Conservation (phyloP, 2,797 vertebrate species). For the Cossypha heuglini region DNA sequence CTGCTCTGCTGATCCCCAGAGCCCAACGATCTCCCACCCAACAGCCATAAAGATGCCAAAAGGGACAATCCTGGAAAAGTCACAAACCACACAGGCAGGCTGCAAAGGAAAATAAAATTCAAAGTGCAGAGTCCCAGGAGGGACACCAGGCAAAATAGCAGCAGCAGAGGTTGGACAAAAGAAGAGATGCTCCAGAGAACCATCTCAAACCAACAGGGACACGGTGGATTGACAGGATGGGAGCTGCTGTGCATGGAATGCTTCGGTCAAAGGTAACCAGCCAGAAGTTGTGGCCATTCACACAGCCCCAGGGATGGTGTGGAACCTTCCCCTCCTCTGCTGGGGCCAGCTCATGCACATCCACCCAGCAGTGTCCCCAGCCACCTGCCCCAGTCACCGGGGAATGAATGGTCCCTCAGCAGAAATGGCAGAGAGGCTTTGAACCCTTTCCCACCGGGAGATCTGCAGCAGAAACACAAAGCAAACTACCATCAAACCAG, state of each 20-base stretch:
- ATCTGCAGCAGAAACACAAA: background rate
- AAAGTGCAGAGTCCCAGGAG: background rate
- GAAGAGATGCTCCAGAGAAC: background rate
- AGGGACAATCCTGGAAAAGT: background rate
- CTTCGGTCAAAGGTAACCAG: background rate
- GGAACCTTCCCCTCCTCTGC: background rate
- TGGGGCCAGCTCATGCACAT: background rate
- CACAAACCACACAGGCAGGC: background rate
- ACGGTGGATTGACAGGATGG: rapidly evolving
- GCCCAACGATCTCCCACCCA: rapidly evolving
- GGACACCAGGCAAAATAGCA: background rate
- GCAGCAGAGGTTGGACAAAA: background rate
- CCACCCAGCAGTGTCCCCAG: background rate
- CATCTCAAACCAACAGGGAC: background rate
- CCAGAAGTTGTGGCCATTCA: background rate
- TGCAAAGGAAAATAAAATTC: background rate
- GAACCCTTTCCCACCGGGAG: background rate
- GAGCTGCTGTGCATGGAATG: background rate
- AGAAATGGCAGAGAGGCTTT: background rate
- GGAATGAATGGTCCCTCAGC: too few relatives aligned
- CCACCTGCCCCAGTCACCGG: background rate
- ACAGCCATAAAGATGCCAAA: background rate
- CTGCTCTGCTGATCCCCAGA: background rate
- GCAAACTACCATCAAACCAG: background rate
- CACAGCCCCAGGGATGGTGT: background rate